These are phyloP conservation scores for Gymnobelideus leadbeateri DNA, from an alignment of 2,113 vertebrate species.

Conservation along the genomic window DNA sequence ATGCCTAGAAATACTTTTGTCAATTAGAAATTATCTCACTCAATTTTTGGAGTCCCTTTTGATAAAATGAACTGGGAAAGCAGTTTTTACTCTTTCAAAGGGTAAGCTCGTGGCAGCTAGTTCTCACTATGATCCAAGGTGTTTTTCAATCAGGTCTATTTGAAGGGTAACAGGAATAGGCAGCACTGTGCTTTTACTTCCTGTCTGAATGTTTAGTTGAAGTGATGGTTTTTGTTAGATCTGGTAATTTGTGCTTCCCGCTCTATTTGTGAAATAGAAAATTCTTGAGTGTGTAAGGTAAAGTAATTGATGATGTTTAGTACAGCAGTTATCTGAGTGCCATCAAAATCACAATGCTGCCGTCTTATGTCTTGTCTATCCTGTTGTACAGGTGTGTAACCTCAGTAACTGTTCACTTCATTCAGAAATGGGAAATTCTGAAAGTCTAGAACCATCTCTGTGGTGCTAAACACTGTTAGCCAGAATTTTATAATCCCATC, in stretches of 20 bases:
- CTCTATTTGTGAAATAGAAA: constrained; percentile 78
- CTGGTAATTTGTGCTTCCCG: constrained; percentile 80
- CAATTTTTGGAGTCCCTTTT: constrained; percentile 62
- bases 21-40: constrained; percentile 72
- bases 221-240: constrained; percentile 76
- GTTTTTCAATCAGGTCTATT: constrained; percentile 32
- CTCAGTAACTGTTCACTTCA: constrained; percentile 44
- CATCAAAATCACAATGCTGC: constrained; percentile 29
- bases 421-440: constrained; percentile 63
- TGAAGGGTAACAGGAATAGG: constrained; percentile 46
- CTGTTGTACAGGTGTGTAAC: constrained; percentile 49
- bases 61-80: constrained; percentile 63
- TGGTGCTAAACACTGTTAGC: constrained; percentile 58
- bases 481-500: constrained; percentile 55
- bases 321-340: constrained; percentile 73
- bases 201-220: constrained; percentile 71
- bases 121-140: constrained; percentile 56
- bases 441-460: constrained; percentile 50
- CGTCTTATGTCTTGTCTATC: constrained; percentile 66
- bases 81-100: constrained; percentile 61
- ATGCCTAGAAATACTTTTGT: constrained; percentile 71
- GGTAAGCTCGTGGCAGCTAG: constrained; percentile 42
- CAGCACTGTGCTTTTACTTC: constrained; percentile 67
- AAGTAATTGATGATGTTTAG: constrained; percentile 65
- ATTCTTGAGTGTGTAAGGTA: constrained; percentile 76